Evolutionary conservation across 2,797 vertebrate species (phyloP).

Genomic region (Notoglanidium macrostoma): DNA sequence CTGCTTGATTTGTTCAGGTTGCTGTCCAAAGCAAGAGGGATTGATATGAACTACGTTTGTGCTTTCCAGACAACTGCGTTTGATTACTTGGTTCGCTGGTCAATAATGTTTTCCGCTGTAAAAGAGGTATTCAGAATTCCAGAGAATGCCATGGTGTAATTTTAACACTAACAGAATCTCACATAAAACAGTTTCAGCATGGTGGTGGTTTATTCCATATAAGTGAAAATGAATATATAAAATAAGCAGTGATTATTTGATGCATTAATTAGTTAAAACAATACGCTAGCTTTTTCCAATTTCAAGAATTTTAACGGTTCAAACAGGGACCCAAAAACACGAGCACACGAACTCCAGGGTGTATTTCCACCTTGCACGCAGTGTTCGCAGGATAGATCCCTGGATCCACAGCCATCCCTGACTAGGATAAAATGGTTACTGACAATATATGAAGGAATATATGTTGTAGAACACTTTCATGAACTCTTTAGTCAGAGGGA

Average conservation of each 20-base stretch:
- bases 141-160: slow-evolving; percentile 54
- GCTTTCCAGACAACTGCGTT: slow-evolving; percentile 63
- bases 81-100: slow-evolving; percentile 60
- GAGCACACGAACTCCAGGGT: neutral
- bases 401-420: neutral
- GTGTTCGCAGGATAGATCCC: neutral
- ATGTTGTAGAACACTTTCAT: neutral
- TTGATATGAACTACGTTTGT: slow-evolving; percentile 66
- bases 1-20: slow-evolving; percentile 58
- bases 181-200: neutral
- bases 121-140: slow-evolving; percentile 62
- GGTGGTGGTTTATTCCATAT: neutral
- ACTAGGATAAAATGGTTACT: neutral
- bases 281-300: neutral
- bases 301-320: neutral
- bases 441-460: neutral
- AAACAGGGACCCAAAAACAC: neutral
- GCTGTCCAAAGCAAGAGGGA: slow-evolving; percentile 56
- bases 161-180: slow-evolving; percentile 23
- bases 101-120: slow-evolving; percentile 66
- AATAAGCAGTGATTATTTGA: neutral
- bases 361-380: neutral
- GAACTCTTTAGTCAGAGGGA: neutral
- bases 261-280: neutral
- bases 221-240: neutral